Conservation (phyloP, 2,797 vertebrate genomes). For the Kryptolebias ocellatus region DNA sequence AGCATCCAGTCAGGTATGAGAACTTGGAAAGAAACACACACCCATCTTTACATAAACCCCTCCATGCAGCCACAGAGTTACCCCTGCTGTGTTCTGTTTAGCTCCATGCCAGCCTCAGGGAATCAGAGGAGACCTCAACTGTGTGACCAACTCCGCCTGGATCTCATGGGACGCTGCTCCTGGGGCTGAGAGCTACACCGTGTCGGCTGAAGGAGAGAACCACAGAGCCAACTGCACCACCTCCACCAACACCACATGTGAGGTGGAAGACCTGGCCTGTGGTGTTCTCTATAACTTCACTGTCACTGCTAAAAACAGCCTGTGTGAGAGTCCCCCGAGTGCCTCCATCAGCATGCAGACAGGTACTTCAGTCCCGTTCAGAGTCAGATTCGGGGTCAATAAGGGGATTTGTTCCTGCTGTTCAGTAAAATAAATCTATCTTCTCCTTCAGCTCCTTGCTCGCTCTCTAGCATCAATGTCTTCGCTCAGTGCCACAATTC, state of each 20-base stretch:
- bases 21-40: not conserved
- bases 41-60: not conserved
- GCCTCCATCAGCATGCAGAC: conserved; percentile 58
- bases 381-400: not conserved
- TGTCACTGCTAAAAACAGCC: conserved; percentile 60
- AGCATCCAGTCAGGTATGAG: conserved; percentile 60
- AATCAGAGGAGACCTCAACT: conserved; percentile 62
- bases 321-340: conserved; percentile 71
- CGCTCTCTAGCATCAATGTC: conserved; percentile 64
- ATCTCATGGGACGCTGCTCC: conserved; percentile 70
- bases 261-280: conserved; percentile 74
- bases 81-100: conserved; percentile 38
- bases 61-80: not conserved
- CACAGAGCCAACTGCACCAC: conserved; percentile 64
- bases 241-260: conserved; percentile 65
- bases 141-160: conserved; percentile 75
- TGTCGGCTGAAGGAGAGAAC: conserved; percentile 52
- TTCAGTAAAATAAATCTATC: not conserved
- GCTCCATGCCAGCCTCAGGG: conserved; percentile 76
- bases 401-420: not conserved
- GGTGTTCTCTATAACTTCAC: conserved; percentile 73
- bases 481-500: conserved; percentile 66
- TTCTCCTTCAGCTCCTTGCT: conserved; percentile 69
- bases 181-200: conserved; percentile 63
- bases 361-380: conserved; percentile 45